These are phyloP conservation scores for Tetrao urogallus DNA, from an alignment of 2,113 vertebrate species.

Conservation along the genomic window DNA sequence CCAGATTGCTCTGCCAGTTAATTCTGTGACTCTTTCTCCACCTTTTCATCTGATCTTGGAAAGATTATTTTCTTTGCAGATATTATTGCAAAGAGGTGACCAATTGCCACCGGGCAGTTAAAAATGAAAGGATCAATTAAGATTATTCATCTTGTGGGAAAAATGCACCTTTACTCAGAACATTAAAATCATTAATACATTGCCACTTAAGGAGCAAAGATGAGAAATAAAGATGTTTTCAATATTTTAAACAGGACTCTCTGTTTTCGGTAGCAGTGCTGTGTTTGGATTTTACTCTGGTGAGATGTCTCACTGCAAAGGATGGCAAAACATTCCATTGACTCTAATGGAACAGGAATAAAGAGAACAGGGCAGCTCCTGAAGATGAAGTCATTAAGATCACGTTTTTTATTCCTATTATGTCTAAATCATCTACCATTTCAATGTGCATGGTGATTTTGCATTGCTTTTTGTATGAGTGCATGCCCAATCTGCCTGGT, in stretches of 20 bases:
- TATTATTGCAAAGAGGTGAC: constrained; percentile 56
- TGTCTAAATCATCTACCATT: neutral
- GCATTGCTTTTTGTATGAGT: neutral
- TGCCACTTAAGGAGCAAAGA: neutral
- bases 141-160: constrained; percentile 44
- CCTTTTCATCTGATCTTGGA: constrained; percentile 49
- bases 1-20: constrained; percentile 58
- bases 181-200: neutral
- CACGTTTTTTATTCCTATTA: neutral
- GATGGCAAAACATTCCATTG: neutral
- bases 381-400: neutral
- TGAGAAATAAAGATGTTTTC: constrained; percentile 16
- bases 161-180: constrained; percentile 25
- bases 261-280: neutral
- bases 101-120: constrained; percentile 19
- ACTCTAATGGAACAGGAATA: neutral
- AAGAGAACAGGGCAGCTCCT: neutral
- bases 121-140: constrained; percentile 59
- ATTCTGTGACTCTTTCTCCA: constrained; percentile 56
- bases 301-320: neutral
- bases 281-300: neutral
- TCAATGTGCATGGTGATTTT: neutral
- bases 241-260: neutral
- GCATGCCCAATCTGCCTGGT: neutral
- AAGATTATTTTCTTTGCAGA: constrained; percentile 66